Base-by-base conservation (phyloP, 2,113 vertebrate genomes). In the Rhinopomastus cyanomelas region DNA sequence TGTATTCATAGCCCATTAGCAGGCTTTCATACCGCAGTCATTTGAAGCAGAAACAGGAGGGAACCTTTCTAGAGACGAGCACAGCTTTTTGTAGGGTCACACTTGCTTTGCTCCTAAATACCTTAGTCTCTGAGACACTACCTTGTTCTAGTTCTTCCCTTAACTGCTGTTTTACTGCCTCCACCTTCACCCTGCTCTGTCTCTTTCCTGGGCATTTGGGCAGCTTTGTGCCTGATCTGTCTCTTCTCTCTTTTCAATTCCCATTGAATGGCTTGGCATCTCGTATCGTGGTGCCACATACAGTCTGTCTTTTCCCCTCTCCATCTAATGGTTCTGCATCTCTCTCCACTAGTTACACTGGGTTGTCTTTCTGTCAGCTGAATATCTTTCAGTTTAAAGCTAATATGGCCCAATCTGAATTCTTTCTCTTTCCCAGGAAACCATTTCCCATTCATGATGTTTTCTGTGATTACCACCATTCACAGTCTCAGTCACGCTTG, bases 1-100 rank as follows among this genome's bases (percentile, higher is more conserved):
- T 90, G 62, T 76, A 84, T 89, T 88, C 92, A 37, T 84, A 88
- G 69, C 37, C 86, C 67, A 53, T 94, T 85, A 84, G 36, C 34
- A 65, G 65, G 10, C 30, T 94, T 88, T 81, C 59, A 27, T 30
- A 22, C 1, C 65, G 66, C 59, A 65, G 23, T 64, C 62, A 59
- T 86, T 73, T 48, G 77, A 90, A 94, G 55, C 36, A 86, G 59
- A 67, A 79, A 66, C 49, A n/a, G 53, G 32, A 75, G 73, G 83
- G 57, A 86, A 67, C 30, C 12, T 66, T 78, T 53, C 48, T 55
- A 25, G 62, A 75, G 60, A 34, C 72, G 67, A 89, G 11, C 11
- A 13, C 16, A 65, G 39, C 6, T 92, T 92, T 94, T 78, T 20
- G n/a, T 85, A 67, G 64, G 29, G 64, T 69, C 30, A 23, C 36